Percentiles rank a stretch among this genome's conserved stretches.
These are phyloP conservation scores for Cryptoleucopteryx plumbea DNA, from an alignment of 2,113 vertebrate species.

Conservation along the genomic window DNA sequence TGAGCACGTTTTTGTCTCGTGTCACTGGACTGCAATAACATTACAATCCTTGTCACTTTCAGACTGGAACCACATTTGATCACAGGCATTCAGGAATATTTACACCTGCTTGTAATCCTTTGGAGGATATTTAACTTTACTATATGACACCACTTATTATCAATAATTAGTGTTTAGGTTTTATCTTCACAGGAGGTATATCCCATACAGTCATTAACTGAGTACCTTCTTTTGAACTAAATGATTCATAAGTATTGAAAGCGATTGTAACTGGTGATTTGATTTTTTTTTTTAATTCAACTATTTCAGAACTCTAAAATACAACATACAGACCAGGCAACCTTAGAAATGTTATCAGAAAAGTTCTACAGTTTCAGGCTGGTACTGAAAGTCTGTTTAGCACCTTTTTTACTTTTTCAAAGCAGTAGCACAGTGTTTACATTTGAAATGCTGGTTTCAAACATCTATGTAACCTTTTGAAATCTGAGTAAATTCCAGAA, in stretches of 20 bases:
- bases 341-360: not conserved
- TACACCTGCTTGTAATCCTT: not conserved
- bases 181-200: not conserved
- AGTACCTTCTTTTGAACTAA: slow-evolving; percentile 13
- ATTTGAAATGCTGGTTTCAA: not conserved
- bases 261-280: not conserved
- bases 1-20: not conserved
- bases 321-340: not conserved
- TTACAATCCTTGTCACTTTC: not conserved
- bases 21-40: not conserved
- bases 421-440: not conserved
- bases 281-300: not conserved
- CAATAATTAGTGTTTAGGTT: slow-evolving; percentile 40
- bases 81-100: not conserved
- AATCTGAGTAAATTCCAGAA: not conserved
- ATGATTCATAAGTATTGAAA: slow-evolving; percentile 5
- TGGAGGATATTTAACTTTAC: not conserved
- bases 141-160: not conserved
- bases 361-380: not conserved
- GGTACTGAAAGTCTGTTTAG: not conserved
- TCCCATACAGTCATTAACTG: slow-evolving; percentile 1
- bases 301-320: not conserved
- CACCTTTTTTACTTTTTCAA: not conserved
- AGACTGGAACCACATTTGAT: not conserved
- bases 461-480: not conserved